Evolutionary conservation across 2,113 vertebrate species (phyloP).

Genomic region (Labrus mixtus): DNA sequence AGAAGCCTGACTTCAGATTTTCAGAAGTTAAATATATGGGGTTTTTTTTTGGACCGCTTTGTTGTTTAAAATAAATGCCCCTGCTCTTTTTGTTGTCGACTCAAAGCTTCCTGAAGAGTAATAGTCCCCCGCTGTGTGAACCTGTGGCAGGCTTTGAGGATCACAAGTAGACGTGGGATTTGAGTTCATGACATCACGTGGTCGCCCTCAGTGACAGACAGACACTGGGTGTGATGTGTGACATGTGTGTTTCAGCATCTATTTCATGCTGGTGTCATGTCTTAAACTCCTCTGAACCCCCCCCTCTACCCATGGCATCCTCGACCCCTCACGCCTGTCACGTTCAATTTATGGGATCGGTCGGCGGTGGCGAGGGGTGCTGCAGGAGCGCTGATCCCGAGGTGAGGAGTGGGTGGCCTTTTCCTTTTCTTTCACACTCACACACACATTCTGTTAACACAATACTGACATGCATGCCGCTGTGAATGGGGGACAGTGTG

Average conservation of each 20-base stretch:
- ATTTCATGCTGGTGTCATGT: conserved; percentile 3
- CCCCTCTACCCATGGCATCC: conserved; percentile 11
- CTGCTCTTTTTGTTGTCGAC: not conserved
- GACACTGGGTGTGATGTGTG: not conserved
- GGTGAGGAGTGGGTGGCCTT: conserved; percentile 25
- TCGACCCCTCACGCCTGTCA: conserved; percentile 53
- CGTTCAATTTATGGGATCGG: conserved; percentile 55
- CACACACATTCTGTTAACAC: conserved; percentile 27
- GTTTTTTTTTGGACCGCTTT: no score
- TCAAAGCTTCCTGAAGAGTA: not conserved
- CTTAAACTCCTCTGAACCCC: conserved; percentile 15
- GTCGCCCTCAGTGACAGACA: not conserved
- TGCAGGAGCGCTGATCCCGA: conserved; percentile 34
- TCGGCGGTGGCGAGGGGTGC: conserved; percentile 15
- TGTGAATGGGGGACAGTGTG: conserved; percentile 60
- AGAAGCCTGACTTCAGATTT: no score
- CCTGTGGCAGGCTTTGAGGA: not conserved
- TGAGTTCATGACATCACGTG: conserved; percentile 10
- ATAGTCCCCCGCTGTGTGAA: not conserved
- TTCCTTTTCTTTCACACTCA: conserved; percentile 8
- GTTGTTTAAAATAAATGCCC: no score
- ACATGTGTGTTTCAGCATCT: not conserved
- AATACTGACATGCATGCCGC: conserved; percentile 45
- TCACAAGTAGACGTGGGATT: conserved; percentile 15
- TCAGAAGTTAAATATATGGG: no score